phyloP scores from a whole-genome alignment of 1,140 invertebrate genomes.

The Pygmarrhopalites habei region DNA sequence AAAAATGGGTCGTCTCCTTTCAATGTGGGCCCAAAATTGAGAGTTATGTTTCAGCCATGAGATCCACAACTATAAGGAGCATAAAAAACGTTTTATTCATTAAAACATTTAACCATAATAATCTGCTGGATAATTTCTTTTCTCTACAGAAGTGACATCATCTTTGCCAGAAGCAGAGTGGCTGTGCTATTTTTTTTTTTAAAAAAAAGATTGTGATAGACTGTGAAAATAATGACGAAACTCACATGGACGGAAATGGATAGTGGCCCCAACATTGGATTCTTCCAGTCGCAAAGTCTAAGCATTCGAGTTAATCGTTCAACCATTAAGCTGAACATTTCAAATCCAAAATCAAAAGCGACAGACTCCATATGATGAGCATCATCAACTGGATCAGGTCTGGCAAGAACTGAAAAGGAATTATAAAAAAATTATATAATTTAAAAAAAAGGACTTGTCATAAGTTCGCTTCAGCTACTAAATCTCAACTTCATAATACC shows the following conservation, averaged over 20 bases:
- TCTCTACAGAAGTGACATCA: no score
- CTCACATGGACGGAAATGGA: neutral
- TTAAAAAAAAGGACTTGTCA: constrained; percentile 10
- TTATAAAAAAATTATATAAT: neutral
- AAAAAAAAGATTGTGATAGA: no score
- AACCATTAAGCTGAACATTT: constrained; percentile 14
- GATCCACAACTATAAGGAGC: neutral
- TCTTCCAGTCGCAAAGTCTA: constrained; percentile 18
- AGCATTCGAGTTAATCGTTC: neutral
- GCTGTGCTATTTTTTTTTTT: no score
- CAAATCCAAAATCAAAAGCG: constrained; percentile 12
- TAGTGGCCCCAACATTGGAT: neutral
- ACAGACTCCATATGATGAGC: neutral
- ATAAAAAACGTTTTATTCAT: no score
- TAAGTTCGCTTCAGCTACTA: no score
- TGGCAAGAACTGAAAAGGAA: neutral
- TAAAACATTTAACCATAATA: no score
- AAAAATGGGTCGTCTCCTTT: constrained; percentile 7
- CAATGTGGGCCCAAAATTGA: neutral
- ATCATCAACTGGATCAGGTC: neutral
- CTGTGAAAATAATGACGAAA: no score
- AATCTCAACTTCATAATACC: no score
- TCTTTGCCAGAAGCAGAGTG: no score
- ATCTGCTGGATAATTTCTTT: no score
- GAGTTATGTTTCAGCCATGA: neutral